Conservation (phyloP, 2,888 invertebrate genomes). For the Leptinotarsa peninsularis region DNA sequence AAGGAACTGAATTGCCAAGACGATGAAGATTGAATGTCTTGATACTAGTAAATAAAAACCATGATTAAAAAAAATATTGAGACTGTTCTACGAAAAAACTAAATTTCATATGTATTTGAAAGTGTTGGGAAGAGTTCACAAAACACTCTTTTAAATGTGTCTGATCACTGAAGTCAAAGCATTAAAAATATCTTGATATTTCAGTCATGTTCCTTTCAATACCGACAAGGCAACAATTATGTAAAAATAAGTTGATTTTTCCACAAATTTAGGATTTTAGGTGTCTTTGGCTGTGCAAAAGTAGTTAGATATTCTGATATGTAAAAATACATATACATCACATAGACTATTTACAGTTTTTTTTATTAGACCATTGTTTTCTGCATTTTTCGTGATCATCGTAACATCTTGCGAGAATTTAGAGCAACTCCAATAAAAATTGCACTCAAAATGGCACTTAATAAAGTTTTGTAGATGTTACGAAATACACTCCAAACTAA, state of each 20-base stretch:
- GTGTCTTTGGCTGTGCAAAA: slow-evolving; percentile 56
- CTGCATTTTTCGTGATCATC: slow-evolving; percentile 31
- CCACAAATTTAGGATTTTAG: slow-evolving; percentile 23
- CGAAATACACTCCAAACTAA: slow-evolving; percentile 42
- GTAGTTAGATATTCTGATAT: slow-evolving; percentile 56
- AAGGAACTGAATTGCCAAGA: slow-evolving; percentile 36
- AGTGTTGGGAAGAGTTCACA: no score
- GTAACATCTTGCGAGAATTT: slow-evolving; percentile 25
- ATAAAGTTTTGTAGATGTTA: slow-evolving; percentile 37
- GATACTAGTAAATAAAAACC: no score
- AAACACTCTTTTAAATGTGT: neutral
- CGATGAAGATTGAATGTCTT: neutral
- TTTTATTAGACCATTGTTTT: slow-evolving; percentile 51
- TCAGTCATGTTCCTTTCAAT: slow-evolving; percentile 34
- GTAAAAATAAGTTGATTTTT: slow-evolving; percentile 35
- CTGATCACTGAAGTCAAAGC: neutral
- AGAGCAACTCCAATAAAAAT: slow-evolving; percentile 10
- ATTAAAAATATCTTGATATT: slow-evolving; percentile 13
- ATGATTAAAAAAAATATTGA: neutral
- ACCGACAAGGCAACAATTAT: slow-evolving; percentile 48
- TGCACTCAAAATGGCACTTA: slow-evolving; percentile 41
- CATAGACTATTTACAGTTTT: slow-evolving; percentile 54
- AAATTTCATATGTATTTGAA: no score
- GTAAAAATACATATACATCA: slow-evolving; percentile 61
- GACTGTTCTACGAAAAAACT: neutral